A percentile compares a stretch with the other conserved stretches of the same genome.
These are phyloP conservation scores for Pseudococcus jackbeardsleyi DNA, from an alignment of 2,888 invertebrate species.

Conservation along the genomic window DNA sequence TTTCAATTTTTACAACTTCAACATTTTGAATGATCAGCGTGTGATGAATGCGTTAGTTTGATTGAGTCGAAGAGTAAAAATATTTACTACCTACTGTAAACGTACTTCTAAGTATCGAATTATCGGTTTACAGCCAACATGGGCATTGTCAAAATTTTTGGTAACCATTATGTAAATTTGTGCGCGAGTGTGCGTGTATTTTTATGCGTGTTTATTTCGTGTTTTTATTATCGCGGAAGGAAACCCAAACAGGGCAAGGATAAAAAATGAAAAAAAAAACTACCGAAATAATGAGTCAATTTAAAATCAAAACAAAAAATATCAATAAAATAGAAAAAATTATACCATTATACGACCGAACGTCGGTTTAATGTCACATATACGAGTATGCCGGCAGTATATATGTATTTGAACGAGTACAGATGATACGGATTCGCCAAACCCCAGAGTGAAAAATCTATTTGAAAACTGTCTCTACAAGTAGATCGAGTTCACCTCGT, in stretches of 20 bases:
- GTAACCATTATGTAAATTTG: neutral
- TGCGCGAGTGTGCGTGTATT: too few relatives aligned
- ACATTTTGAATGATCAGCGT: too few relatives aligned
- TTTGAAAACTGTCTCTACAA: neutral
- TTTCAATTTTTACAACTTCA: too few relatives aligned
- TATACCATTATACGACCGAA: slow-evolving; percentile 25
- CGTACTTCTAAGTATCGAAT: too few relatives aligned
- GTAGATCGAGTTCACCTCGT: slow-evolving; percentile 25
- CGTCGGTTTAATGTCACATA: neutral
- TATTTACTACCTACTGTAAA: too few relatives aligned
- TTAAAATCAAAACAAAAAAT: slow-evolving; percentile 15
- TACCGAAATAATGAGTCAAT: slow-evolving; percentile 23
- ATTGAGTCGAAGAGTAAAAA: too few relatives aligned
- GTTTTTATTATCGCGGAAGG: neutral
- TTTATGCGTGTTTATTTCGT: too few relatives aligned
- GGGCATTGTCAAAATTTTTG: too few relatives aligned
- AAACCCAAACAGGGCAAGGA: neutral
- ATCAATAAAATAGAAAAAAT: slow-evolving; percentile 29
- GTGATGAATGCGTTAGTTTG: too few relatives aligned
- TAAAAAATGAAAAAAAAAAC: neutral
- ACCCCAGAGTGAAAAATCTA: slow-evolving; percentile 5
- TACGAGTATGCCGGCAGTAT: neutral
- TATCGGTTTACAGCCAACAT: too few relatives aligned
- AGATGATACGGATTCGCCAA: neutral
- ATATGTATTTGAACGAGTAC: neutral